Evolutionary conservation across 2,888 invertebrate species (phyloP), one percentile per base, ranked within the genome.

Genomic region (Callyntrura guangdongensis): DNA sequence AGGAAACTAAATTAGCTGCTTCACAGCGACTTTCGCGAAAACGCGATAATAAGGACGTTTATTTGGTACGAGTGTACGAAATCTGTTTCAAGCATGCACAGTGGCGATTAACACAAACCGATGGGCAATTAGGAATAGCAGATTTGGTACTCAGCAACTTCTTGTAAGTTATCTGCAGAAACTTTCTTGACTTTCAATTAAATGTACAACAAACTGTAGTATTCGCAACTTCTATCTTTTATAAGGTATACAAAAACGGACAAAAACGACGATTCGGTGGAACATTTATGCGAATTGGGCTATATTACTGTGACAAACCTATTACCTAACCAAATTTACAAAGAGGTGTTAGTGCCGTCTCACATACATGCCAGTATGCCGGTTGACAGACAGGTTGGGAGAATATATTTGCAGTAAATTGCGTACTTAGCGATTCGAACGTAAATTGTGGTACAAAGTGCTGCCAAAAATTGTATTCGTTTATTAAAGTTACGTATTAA

Each of bases 21-120:
- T 89, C 93, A 6, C 94, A 94, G 89, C 85, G 94, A 20, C 74
- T 94, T 6, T 94, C 93, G 2, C 89, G 94, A 53, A 93, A 93
- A 79, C 82, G 93, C 9, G 96, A 97, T 94, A 97, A 97, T 94
- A 96, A 97, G 2, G 96, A 97, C 36, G 96, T 97, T 0, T 97
- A 97, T 84, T 94, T 95, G 25, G 97, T 98, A 36, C 96, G 99
- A 53, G 97, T 97, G 0, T 98, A 97, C 94, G 98, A 99, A 95
- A 99, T 99, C 94, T 99, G 99, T 95, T 99, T 99, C 95, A 99
- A 99, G 95, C 98, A 98, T 94, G 99, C 99, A 4, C 98, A 98
- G 94, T 99, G 99, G 99, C 95, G 99, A 59, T 96, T 99, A 93
- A 99, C 99, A 0, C 99, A 99, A 95, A 97, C 98, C 0, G 99